These are phyloP conservation scores for Craseonycteris thonglongyai DNA, from an alignment of 2,113 vertebrate species.

Conservation along the genomic window DNA sequence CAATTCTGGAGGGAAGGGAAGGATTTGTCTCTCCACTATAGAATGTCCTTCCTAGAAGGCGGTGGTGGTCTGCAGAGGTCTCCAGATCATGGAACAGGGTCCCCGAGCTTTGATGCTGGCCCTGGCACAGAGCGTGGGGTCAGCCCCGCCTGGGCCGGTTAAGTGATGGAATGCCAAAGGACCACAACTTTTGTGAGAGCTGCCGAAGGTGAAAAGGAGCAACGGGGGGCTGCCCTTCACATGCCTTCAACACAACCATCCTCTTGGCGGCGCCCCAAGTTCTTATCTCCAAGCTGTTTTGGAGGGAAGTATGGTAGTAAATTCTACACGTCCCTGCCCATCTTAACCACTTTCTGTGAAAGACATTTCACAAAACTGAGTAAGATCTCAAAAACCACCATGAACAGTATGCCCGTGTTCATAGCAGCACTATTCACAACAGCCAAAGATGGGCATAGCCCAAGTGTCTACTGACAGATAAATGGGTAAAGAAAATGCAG, in stretches of 20 bases:
- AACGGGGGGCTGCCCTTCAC: fast-evolving
- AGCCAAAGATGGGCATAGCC: background rate
- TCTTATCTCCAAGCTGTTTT: background rate
- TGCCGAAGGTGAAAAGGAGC: background rate
- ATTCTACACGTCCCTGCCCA: background rate
- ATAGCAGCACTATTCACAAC: background rate
- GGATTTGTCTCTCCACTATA: background rate
- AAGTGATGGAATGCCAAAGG: background rate
- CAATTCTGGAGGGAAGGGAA: background rate
- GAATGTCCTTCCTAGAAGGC: background rate
- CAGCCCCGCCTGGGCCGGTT: background rate
- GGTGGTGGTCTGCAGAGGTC: background rate
- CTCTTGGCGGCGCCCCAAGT: fast-evolving
- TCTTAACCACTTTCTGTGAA: background rate
- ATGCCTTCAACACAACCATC: background rate
- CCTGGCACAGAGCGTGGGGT: background rate
- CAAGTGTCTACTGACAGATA: background rate
- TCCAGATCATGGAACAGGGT: background rate
- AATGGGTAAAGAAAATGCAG: background rate
- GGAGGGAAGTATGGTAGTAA: background rate
- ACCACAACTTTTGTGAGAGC: background rate
- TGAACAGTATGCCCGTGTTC: background rate
- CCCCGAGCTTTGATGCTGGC: too few relatives aligned
- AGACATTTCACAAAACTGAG: background rate
- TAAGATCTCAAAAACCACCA: background rate